Conservation (phyloP, 2,797 vertebrate genomes). For the Crenichthys baileyi region DNA sequence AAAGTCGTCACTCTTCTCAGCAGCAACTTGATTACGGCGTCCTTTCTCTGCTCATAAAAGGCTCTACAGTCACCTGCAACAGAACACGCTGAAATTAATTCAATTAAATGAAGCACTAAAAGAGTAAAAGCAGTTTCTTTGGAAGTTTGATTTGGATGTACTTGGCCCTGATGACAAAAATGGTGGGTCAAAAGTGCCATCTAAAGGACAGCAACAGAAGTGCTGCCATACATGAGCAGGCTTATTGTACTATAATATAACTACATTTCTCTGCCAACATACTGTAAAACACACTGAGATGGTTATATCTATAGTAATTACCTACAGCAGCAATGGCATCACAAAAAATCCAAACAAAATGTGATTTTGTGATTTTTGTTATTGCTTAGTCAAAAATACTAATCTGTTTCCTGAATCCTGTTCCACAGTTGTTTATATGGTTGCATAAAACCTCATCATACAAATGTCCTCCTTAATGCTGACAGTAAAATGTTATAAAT, state of each 20-base stretch:
- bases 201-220: conserved; percentile 34
- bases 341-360: neutral
- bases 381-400: neutral
- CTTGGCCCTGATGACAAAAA: neutral
- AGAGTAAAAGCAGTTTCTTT: conserved; percentile 20
- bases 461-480: no score
- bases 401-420: neutral
- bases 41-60: conserved; percentile 45
- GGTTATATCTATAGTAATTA: neutral
- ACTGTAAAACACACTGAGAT: neutral
- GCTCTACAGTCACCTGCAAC: conserved; percentile 56
- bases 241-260: neutral
- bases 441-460: no score
- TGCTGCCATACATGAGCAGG: conserved; percentile 6
- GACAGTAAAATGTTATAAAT: neutral
- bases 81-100: conserved; percentile 35
- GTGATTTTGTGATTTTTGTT: no score
- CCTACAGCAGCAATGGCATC: neutral
- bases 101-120: conserved; percentile 58
- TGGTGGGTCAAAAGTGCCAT: conserved; percentile 51
- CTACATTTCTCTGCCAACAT: neutral
- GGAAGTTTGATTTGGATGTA: conserved; percentile 4
- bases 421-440: neutral
- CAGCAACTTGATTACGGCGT: conserved; percentile 57
- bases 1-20: conserved; percentile 66